Percentiles rank a stretch among this genome's conserved stretches.
phyloP scores from a whole-genome alignment of 2,888 invertebrate species.

The Boloria selene region DNA sequence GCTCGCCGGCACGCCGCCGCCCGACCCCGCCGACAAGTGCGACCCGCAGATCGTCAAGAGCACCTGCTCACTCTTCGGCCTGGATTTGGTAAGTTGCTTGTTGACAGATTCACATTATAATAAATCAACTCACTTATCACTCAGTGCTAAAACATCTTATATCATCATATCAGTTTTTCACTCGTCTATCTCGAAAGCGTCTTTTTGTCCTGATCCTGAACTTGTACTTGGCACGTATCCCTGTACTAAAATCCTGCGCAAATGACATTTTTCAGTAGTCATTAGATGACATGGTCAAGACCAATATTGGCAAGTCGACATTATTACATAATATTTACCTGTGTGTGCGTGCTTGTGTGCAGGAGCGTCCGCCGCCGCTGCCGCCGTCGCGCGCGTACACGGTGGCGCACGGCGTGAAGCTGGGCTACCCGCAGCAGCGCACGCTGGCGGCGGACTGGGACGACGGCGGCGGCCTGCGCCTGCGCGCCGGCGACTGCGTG shows the following conservation, averaged over 20 bases:
- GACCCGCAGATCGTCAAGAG: constrained; percentile 94
- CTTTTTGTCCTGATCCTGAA: too few relatives aligned
- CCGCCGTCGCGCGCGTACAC: constrained; percentile 95
- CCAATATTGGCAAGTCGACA: too few relatives aligned
- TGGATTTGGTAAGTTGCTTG: constrained; percentile 87
- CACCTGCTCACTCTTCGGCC: constrained; percentile 93
- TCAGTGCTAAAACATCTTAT: too few relatives aligned
- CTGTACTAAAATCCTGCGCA: background rate
- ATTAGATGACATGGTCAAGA: constrained; percentile 5
- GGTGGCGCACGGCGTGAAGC: constrained; percentile 93
- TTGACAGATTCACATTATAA: background rate
- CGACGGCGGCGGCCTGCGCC: constrained; percentile 60
- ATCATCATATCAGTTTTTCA: too few relatives aligned
- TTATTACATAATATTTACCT: too few relatives aligned
- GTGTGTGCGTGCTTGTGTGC: constrained; percentile 32
- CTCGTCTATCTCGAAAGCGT: too few relatives aligned
- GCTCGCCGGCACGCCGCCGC: constrained; percentile 94
- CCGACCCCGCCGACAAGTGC: constrained; percentile 91
- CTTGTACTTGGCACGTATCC: too few relatives aligned
- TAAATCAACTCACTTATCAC: too few relatives aligned
- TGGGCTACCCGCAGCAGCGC: constrained; percentile 95
- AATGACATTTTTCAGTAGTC: background rate
- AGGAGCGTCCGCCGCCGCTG: constrained; percentile 95
- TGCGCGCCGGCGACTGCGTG: constrained; percentile 92
- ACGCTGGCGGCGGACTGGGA: constrained; percentile 94